These are phyloP conservation scores for Leistus spinibarbis DNA, from an alignment of 2,888 invertebrate genomes.

Conservation along the genomic window DNA sequence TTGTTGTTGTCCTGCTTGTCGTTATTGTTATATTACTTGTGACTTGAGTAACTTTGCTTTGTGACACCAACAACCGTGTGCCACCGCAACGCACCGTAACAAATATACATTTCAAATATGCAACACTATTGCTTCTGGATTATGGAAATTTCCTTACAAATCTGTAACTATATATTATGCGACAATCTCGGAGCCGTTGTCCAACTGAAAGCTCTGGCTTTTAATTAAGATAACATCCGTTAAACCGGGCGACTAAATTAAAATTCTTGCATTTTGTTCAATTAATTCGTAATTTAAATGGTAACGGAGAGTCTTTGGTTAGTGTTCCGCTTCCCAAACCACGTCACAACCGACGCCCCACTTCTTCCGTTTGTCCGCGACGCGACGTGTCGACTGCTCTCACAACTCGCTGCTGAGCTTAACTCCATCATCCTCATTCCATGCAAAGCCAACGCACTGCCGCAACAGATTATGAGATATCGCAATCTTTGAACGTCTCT, in stretches of 20 bases:
- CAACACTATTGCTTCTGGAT: too few relatives aligned
- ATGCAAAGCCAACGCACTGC: not conserved
- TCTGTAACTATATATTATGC: not conserved
- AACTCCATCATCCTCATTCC: not conserved
- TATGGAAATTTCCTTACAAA: too few relatives aligned
- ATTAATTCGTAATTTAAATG: conserved; percentile 17
- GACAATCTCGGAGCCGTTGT: not conserved
- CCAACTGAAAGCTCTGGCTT: conserved; percentile 4
- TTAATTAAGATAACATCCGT: conserved; percentile 17
- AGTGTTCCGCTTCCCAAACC: not conserved
- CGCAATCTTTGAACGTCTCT: conserved; percentile 11
- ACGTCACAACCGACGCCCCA: not conserved
- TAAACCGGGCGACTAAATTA: conserved; percentile 10
- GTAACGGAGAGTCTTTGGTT: not conserved
- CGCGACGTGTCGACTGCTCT: not conserved
- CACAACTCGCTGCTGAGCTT: not conserved
- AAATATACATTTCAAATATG: too few relatives aligned
- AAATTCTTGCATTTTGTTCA: conserved; percentile 18
- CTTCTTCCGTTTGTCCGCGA: not conserved
- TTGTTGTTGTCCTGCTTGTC: not conserved
- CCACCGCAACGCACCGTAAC: too few relatives aligned
- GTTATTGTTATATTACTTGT: too few relatives aligned
- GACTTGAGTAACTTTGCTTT: too few relatives aligned
- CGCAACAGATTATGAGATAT: conserved; percentile 28
- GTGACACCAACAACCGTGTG: too few relatives aligned